phyloP scores from a whole-genome alignment of 2,113 vertebrate genomes.

The Panurus biarmicus region DNA sequence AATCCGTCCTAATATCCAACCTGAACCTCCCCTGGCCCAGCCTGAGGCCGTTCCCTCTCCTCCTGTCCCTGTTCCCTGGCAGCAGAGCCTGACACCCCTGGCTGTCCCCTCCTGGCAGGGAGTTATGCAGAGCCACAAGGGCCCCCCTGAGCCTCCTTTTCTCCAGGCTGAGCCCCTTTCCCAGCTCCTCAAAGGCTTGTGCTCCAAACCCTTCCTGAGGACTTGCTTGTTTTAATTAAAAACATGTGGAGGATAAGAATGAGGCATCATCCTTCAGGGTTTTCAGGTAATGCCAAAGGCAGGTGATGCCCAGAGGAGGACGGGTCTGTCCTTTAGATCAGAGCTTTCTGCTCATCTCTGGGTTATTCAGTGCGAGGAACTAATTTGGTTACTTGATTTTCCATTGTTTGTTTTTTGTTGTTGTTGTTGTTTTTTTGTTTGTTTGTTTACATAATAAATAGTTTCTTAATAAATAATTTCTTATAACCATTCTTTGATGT shows the following conservation, averaged over 20 bases:
- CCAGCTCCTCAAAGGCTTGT: background rate
- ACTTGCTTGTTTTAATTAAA: background rate
- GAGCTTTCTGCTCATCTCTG: background rate
- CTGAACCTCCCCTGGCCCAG: too few species aligned
- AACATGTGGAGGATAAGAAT: background rate
- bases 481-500: background rate
- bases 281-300: background rate
- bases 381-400: background rate
- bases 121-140: background rate
- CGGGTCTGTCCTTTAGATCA: background rate
- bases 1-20: background rate
- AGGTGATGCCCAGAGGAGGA: background rate
- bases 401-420: too few species aligned
- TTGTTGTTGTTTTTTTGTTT: too few species aligned
- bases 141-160: background rate
- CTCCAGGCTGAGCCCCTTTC: background rate
- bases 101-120: background rate
- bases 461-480: background rate
- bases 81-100: rapidly evolving
- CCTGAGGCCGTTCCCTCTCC: background rate
- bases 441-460: background rate
- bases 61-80: background rate
- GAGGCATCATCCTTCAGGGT: background rate
- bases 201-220: background rate
- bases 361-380: background rate